Conservation (phyloP, 2,888 invertebrate genomes). For the Drosophila koepferae region DNA sequence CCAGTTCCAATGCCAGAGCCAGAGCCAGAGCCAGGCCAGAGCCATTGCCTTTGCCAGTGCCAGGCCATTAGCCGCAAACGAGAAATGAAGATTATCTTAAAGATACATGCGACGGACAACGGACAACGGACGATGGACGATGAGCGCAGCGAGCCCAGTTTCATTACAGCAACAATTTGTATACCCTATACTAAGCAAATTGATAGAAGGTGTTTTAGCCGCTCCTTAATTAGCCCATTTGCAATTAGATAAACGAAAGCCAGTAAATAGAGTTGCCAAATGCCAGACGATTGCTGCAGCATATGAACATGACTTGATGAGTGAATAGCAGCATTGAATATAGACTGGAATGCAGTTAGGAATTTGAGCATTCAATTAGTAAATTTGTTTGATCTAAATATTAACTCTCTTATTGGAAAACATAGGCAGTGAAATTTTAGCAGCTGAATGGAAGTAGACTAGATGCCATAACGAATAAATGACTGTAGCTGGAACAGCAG, state of each 20-base stretch:
- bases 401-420: neutral
- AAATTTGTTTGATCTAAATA: neutral
- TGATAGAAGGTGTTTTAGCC: neutral
- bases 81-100: constrained; percentile 80
- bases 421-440: neutral
- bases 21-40: constrained; percentile 10
- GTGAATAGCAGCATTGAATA: neutral
- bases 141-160: constrained; percentile 59
- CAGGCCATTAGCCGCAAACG: constrained; percentile 80
- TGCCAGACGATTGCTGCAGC: neutral
- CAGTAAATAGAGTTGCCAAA: neutral
- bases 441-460: neutral
- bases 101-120: constrained; percentile 69
- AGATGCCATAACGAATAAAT: no score
- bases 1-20: constrained; percentile 31
- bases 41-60: constrained; percentile 49
- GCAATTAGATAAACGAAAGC: neutral
- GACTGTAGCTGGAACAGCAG: no score
- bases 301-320: neutral
- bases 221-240: neutral
- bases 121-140: constrained; percentile 34
- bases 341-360: neutral
- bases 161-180: constrained; percentile 64
- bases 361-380: neutral
- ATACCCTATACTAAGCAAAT: constrained; percentile 30